phyloP scores from a whole-genome alignment of 1,140 invertebrate genomes.

The Apis florea region DNA sequence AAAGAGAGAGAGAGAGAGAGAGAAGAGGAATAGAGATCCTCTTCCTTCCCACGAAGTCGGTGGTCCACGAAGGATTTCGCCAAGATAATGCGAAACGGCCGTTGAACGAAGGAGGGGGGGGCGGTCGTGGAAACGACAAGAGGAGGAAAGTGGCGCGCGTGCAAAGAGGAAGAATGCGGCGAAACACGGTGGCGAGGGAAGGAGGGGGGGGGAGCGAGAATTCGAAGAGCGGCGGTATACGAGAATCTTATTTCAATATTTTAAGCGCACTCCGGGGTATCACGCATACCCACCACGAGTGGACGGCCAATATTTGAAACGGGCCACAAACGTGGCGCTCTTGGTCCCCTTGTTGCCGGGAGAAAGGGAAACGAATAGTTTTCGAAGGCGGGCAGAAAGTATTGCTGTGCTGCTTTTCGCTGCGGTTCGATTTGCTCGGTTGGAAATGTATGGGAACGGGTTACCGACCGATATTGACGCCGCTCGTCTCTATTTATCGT shows the following conservation, averaged over 20 bases:
- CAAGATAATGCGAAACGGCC: not conserved
- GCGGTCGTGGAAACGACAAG: conserved; percentile 17
- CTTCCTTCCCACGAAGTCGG: not conserved
- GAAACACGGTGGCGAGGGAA: not conserved
- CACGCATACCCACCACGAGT: conserved; percentile 59
- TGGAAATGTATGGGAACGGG: too few species aligned
- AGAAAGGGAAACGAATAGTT: conserved; percentile 35
- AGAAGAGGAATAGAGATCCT: not conserved
- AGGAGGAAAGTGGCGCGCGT: conserved; percentile 36
- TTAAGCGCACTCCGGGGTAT: conserved; percentile 66
- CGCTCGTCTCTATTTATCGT: too few species aligned
- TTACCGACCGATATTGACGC: too few species aligned
- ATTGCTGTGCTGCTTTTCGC: too few species aligned
- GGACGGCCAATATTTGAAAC: conserved; percentile 70
- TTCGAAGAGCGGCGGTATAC: conserved; percentile 55
- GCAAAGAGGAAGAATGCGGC: conserved; percentile 27
- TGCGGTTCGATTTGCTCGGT: too few species aligned
- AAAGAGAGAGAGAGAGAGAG: not conserved
- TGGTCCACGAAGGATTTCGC: not conserved
- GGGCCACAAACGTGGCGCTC: conserved; percentile 50
- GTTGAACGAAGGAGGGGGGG: not conserved
- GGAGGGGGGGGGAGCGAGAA: conserved; percentile 22
- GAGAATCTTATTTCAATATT: conserved; percentile 70
- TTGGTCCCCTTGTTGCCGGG: conserved; percentile 6
- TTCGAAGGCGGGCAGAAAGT: too few species aligned